Evolutionary conservation across 2,888 invertebrate genomes (phyloP), one percentile per base, ranked within the genome.

Genomic region (Apamea sordens): DNA sequence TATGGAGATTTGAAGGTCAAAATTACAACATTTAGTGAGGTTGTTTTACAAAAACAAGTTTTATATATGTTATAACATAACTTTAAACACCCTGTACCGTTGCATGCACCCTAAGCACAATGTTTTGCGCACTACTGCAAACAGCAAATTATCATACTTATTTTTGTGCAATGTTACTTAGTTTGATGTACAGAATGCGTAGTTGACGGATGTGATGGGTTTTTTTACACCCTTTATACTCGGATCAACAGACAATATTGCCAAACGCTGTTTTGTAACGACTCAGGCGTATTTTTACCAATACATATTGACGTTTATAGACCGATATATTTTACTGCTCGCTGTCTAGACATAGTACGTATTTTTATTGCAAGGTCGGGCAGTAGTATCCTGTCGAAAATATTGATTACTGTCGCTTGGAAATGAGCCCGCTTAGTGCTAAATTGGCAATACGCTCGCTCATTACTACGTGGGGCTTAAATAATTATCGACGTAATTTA

Each of bases 381-480:
- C 21, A 56, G 13, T 64, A n/a, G 36, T 18, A n/a, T n/a, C 7
- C 56, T 47, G 47, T 41, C 50, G 15, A 53, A 72, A 32, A 15
- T 79, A 59, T 79, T 15, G 21, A 64, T 78, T 24, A 36, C 47
- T 47, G 41, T 47, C 53, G 18, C n/a, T 44, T 53, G 32, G 13
- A 68, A 68, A 80, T 44, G 68, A 68, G 75, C 24, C 3, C 61
- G 50, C 68, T 80, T 79, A 67, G 65, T 59, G 32, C 44, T 13
- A 74, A 79, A 75, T 80, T 75, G 67, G 59, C 79, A 80, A 79
- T 80, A 61, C 2, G 41, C 21, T 59, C 7, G 8, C 72, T 67
- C 50, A 73, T 67, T 73, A 67, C n/a, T 59, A 79, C n/a, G 8
- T 21, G 50, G 18, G 24, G 36, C 32, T 50, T 53, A 53, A 61